Evolutionary conservation across 1,140 invertebrate species (phyloP).

Genomic region (Steinernema khuongi): DNA sequence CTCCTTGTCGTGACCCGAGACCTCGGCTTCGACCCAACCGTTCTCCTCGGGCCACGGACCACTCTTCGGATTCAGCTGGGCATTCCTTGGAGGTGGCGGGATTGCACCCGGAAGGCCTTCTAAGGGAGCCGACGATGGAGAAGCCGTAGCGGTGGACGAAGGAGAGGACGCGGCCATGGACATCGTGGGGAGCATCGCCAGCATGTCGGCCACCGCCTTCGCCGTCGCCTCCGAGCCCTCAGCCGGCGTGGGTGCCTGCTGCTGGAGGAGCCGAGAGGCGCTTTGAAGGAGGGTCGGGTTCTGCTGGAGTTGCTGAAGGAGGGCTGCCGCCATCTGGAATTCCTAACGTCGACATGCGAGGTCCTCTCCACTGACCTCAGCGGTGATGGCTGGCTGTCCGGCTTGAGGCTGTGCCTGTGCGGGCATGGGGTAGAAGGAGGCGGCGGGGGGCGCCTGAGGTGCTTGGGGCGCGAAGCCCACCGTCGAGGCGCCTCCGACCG

Average conservation of each 20-base stretch:
- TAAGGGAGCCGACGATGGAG: neutral
- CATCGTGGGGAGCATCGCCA: slow-evolving; percentile 23
- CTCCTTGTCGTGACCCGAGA: slow-evolving; percentile 36
- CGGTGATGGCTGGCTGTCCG: slow-evolving; percentile 28
- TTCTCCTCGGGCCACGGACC: slow-evolving; percentile 38
- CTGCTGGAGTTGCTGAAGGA: slow-evolving; percentile 48
- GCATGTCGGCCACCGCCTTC: slow-evolving; percentile 21
- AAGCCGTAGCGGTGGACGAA: slow-evolving; percentile 17
- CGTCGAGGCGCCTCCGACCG: neutral
- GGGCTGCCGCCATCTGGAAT: slow-evolving; percentile 41
- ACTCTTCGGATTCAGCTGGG: slow-evolving; percentile 12
- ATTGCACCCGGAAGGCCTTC: neutral
- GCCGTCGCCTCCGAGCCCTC: slow-evolving; percentile 18
- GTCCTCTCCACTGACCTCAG: slow-evolving; percentile 30
- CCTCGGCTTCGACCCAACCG: slow-evolving; percentile 31
- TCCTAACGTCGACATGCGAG: neutral
- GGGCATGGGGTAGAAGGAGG: slow-evolving; percentile 25
- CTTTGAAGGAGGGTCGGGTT: slow-evolving; percentile 44
- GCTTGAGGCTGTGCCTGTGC: slow-evolving; percentile 34
- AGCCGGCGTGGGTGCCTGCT: slow-evolving; percentile 28
- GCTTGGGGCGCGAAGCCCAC: neutral
- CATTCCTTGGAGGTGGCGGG: neutral
- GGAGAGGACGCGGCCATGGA: slow-evolving; percentile 11
- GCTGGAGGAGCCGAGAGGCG: slow-evolving; percentile 25
- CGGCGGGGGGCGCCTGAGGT: neutral